Percentiles rank a stretch among this genome's conserved stretches.
Conservation (phyloP, 1,140 invertebrate species). For the Drosophila albomicans region DNA sequence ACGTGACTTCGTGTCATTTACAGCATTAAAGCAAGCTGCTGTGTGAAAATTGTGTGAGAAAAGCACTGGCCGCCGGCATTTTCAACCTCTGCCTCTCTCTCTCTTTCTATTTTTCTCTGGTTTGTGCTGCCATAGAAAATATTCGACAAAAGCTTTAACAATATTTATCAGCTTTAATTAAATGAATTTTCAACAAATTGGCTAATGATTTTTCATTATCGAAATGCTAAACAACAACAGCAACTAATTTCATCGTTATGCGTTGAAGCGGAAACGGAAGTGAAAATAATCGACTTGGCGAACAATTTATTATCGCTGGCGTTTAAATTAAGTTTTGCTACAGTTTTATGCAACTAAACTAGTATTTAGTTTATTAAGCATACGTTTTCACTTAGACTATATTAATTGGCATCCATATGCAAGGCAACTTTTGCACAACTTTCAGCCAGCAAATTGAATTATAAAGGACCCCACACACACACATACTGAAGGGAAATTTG, state of each 20-base stretch:
- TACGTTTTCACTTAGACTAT: slow-evolving; percentile 53
- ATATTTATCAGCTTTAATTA: slow-evolving; percentile 60
- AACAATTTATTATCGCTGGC: slow-evolving; percentile 24
- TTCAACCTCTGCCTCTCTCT: slow-evolving; percentile 33
- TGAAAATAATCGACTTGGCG: slow-evolving; percentile 49
- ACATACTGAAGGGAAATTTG: slow-evolving; percentile 6
- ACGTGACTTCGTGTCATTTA: slow-evolving; percentile 82
- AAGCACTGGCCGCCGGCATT: slow-evolving; percentile 49
- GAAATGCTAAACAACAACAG: not conserved
- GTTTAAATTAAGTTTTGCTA: slow-evolving; percentile 18
- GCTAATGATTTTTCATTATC: slow-evolving; percentile 23
- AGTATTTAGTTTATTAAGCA: slow-evolving; percentile 19
- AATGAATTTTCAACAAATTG: slow-evolving; percentile 38
- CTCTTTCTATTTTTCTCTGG: slow-evolving; percentile 26
- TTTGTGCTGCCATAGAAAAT: not conserved
- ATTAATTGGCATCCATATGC: slow-evolving; percentile 76
- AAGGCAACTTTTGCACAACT: slow-evolving; percentile 56
- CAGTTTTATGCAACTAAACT: slow-evolving; percentile 18
- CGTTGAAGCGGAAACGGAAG: slow-evolving; percentile 48
- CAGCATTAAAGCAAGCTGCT: slow-evolving; percentile 55
- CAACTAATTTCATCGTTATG: slow-evolving; percentile 10
- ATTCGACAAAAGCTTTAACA: slow-evolving; percentile 28
- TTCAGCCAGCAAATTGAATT: slow-evolving; percentile 73
- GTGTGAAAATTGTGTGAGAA: slow-evolving; percentile 17
- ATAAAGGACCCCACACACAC: slow-evolving; percentile 48